Conservation (phyloP, 2,888 invertebrate genomes). For the Malachius bipustulatus region DNA sequence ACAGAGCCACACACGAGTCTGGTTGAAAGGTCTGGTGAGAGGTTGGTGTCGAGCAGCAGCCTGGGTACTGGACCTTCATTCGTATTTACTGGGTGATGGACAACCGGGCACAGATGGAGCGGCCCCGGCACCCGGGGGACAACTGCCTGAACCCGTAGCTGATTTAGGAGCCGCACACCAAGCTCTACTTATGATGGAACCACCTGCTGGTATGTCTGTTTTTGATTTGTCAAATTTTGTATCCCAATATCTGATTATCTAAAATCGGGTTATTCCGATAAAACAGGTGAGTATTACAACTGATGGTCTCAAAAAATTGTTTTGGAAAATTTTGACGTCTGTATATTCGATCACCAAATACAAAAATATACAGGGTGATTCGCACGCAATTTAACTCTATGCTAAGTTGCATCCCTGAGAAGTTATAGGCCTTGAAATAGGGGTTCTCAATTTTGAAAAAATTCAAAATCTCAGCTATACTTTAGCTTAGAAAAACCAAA, state of each 20-base stretch:
- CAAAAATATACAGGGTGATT: no score
- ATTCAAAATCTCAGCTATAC: no score
- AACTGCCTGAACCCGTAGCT: conserved; percentile 30
- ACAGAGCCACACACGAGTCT: conserved; percentile 89
- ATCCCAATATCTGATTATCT: not conserved
- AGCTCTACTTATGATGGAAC: conserved; percentile 76
- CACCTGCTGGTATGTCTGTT: conserved; percentile 31
- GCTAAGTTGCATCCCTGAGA: no score
- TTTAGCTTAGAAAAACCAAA: no score
- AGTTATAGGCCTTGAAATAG: no score
- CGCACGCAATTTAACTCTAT: no score
- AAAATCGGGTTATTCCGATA: not conserved
- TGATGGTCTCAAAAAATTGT: no score
- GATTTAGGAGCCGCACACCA: conserved; percentile 74
- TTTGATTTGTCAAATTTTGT: not conserved
- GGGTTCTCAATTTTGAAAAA: no score
- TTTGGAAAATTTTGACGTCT: no score
- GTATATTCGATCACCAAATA: no score
- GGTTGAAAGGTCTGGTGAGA: conserved; percentile 82
- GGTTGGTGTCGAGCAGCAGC: conserved; percentile 80
- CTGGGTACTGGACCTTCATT: conserved; percentile 74
- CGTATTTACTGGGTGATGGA: conserved; percentile 65
- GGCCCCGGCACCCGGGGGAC: conserved; percentile 14
- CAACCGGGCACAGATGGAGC: conserved; percentile 31
- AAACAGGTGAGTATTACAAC: no score